These are phyloP conservation scores for Pharmacophagus antenor DNA, from an alignment of 2,888 invertebrate genomes.

Conservation along the genomic window DNA sequence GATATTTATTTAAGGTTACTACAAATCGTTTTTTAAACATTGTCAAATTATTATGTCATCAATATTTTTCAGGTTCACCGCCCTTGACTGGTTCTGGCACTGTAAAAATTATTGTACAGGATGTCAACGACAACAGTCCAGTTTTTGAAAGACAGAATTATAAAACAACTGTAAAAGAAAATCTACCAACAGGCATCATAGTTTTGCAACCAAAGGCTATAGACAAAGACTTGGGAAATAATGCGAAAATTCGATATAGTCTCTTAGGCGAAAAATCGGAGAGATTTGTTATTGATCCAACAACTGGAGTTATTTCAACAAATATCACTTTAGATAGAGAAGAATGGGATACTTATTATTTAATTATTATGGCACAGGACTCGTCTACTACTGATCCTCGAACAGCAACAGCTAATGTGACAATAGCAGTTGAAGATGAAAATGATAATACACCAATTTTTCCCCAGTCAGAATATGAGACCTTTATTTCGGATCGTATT, in stretches of 20 bases:
- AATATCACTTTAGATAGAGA: constrained; percentile 89
- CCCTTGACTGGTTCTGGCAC: constrained; percentile 95
- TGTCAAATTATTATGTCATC: background rate
- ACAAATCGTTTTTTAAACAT: background rate
- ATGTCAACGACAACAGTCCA: constrained; percentile 96
- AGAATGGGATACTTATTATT: constrained; percentile 86
- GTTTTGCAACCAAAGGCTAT: constrained; percentile 89
- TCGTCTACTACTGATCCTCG: constrained; percentile 92
- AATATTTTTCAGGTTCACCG: constrained; percentile 87
- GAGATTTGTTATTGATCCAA: constrained; percentile 88
- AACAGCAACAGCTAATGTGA: constrained; percentile 91
- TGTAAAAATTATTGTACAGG: constrained; percentile 93
- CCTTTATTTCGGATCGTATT: constrained; percentile 91
- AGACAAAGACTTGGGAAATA: constrained; percentile 91
- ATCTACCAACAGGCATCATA: constrained; percentile 87
- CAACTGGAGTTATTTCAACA: constrained; percentile 89
- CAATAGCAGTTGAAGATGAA: constrained; percentile 88
- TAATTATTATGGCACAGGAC: constrained; percentile 93
- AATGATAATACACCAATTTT: constrained; percentile 93
- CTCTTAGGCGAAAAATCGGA: constrained; percentile 90
- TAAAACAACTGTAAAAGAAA: constrained; percentile 89
- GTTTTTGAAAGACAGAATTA: constrained; percentile 92
- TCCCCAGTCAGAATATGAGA: constrained; percentile 86
- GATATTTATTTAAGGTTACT: background rate
- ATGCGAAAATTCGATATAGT: constrained; percentile 93